Percentiles rank a stretch among this genome's conserved stretches.
Conservation (phyloP, 2,888 invertebrate species). For the Dichetophora obliterata region DNA sequence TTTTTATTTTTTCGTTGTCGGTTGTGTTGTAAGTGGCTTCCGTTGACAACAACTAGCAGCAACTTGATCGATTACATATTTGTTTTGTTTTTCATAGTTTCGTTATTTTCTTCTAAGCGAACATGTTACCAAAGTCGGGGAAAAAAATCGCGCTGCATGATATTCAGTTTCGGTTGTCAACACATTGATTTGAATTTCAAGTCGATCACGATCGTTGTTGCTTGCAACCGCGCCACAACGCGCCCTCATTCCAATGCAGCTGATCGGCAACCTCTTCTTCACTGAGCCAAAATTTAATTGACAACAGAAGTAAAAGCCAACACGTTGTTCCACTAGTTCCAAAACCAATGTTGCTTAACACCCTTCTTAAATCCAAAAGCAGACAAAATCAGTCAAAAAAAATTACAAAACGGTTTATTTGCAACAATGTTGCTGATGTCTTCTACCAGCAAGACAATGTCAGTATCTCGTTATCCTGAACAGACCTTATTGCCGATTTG, state of each 20-base stretch:
- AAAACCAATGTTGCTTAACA: slow-evolving; percentile 28
- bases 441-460: no score
- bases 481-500: no score
- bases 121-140: slow-evolving; percentile 7
- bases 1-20: background rate
- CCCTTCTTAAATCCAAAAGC: background rate
- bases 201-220: slow-evolving; percentile 37
- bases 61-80: slow-evolving; percentile 38
- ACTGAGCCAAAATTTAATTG: background rate
- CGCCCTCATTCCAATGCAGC: background rate
- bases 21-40: background rate
- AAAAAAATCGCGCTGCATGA: slow-evolving; percentile 13
- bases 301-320: background rate
- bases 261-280: background rate
- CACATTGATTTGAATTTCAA: slow-evolving; percentile 39
- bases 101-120: background rate
- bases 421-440: background rate
- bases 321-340: slow-evolving; percentile 21
- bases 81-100: background rate
- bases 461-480: no score
- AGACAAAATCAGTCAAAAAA: background rate
- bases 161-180: slow-evolving; percentile 15
- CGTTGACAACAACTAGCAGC: slow-evolving; percentile 9
- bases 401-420: background rate
- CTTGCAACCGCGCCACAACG: slow-evolving; percentile 22